Conservation (phyloP, 2,113 vertebrate species). For the Hylia prasina region DNA sequence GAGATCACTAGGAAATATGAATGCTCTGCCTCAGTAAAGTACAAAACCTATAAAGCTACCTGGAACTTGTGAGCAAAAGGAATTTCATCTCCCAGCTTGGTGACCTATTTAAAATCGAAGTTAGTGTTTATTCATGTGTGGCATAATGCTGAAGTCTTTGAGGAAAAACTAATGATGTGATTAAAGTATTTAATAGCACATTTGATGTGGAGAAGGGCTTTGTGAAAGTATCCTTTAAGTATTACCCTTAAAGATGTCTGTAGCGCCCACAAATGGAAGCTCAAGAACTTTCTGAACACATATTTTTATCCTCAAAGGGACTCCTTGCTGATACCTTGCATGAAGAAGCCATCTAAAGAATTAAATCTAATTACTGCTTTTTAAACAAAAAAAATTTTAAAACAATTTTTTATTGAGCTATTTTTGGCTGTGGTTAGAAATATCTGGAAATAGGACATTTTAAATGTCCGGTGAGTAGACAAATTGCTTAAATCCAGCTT, state of each 20-base stretch:
- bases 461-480: not conserved
- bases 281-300: not conserved
- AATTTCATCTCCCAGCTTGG: not conserved
- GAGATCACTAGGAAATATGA: not conserved
- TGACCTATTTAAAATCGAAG: not conserved
- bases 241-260: not conserved
- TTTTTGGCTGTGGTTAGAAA: not conserved
- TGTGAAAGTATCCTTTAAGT: not conserved
- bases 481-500: not conserved
- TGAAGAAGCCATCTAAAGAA: not conserved
- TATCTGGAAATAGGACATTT: not conserved
- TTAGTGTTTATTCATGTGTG: not conserved
- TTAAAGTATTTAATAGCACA: not conserved
- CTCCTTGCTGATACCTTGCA: not conserved
- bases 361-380: not conserved
- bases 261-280: not conserved
- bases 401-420: not conserved
- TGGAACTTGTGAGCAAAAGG: not conserved
- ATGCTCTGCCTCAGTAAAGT: not conserved
- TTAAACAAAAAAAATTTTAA: not conserved
- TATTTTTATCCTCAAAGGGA: not conserved
- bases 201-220: not conserved
- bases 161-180: not conserved
- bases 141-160: not conserved
- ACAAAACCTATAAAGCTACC: not conserved